Base-by-base conservation (phyloP, 2,113 vertebrate genomes). In the Burhinus oedicnemus region DNA sequence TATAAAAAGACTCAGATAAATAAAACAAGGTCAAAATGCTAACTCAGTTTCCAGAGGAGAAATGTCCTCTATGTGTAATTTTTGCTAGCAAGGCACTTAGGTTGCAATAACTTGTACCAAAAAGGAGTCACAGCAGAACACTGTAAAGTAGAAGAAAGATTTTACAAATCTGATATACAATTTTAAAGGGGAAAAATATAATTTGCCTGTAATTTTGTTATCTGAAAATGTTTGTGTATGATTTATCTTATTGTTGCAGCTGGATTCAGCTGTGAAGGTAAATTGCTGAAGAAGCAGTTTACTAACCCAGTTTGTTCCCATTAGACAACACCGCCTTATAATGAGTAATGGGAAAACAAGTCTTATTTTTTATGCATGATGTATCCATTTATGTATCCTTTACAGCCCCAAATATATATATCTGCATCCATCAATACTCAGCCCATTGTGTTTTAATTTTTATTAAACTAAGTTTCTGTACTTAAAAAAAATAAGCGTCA, bases 201-300 rank as follows among this genome's bases (percentile, higher is more conserved):
- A 96, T 82, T 81, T 79, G 16, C 21, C 32, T 91, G 32, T 92
- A 91, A 95, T 91, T 91, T 92, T 86, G 26, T 52, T 89, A 70
- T 92, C 85, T 96, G 85, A 42, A 95, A 80, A 65, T 78, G 38
- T 94, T 95, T 72, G 51, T 76, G 44, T 74, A 60, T 92, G 52
- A 97, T 96, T 96, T 94, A 90, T 95, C 71, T 95, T 89, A 92
- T 68, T 86, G 49, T 89, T 93, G 70, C 93, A 94, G 70, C 91
- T 93, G 71, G 87, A 94, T 93, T 92, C 74, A 91, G 23, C 89
- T 92, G 77, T 71, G 64, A 97, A 94, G 58, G 80, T 85, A 96
- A 97, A 83, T 23, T 94, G 96, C 96, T 96, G 95, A 97, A 95
- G 70, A 89, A 91, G 96, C 95, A 93, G 71, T 95, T 96, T 95